A percentile compares a stretch with the other conserved stretches of the same genome.
Evolutionary conservation across 2,797 vertebrate species (phyloP).

Genomic region (Pangasius macronema): DNA sequence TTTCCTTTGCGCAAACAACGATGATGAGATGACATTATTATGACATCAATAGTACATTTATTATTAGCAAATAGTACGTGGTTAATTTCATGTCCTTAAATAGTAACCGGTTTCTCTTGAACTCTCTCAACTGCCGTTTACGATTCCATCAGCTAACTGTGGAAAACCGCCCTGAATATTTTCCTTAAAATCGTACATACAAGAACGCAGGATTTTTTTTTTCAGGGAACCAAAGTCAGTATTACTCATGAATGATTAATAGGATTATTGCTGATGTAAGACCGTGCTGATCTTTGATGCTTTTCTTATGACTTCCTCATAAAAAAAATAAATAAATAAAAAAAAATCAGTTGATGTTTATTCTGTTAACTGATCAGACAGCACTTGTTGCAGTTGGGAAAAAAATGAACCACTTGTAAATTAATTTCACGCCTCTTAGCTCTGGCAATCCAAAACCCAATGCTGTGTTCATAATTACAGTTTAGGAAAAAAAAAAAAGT

Average conservation of each 20-base stretch:
- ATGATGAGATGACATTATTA: slow-evolving; percentile 22
- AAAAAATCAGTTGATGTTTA: neutral
- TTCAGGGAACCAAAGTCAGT: neutral
- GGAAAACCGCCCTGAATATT: slow-evolving; percentile 8
- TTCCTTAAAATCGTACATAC: neutral
- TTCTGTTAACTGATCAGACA: neutral
- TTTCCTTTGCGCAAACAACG: slow-evolving; percentile 1
- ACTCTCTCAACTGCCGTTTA: neutral
- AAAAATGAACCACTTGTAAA: neutral
- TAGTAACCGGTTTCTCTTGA: neutral
- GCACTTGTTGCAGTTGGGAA: too few species aligned
- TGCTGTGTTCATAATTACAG: neutral
- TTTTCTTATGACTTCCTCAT: neutral
- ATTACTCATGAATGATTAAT: slow-evolving; percentile 5
- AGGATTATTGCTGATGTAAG: slow-evolving; percentile 55
- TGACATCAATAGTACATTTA: slow-evolving; percentile 43
- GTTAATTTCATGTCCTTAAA: slow-evolving; percentile 5
- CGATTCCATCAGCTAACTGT: neutral
- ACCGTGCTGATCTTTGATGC: slow-evolving; percentile 24
- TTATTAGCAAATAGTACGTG: slow-evolving; percentile 18
- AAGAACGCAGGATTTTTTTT: neutral
- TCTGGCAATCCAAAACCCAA: neutral
- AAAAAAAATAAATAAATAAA: neutral
- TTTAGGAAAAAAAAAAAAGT: neutral
- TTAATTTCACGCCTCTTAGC: neutral